Evolutionary conservation across 2,888 invertebrate genomes (phyloP).

Genomic region (Cheilosia urbana): DNA sequence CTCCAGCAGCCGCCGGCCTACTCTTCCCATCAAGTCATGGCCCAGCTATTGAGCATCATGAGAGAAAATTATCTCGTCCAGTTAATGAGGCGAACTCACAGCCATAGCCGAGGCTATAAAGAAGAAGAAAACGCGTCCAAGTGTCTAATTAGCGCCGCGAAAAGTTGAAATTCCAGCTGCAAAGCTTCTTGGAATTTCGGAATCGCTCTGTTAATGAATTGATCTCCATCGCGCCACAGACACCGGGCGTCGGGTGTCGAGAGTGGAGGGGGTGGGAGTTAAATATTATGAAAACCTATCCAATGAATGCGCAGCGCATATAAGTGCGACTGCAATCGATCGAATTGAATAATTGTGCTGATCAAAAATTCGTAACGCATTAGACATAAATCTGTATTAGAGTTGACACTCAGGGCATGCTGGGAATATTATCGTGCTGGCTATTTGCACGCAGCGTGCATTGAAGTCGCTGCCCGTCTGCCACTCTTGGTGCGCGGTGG

Average conservation of each 20-base stretch:
- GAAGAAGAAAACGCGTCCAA: slow-evolving; percentile 52
- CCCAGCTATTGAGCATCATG: background rate
- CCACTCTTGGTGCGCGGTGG: slow-evolving; percentile 6
- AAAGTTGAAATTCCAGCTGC: slow-evolving; percentile 58
- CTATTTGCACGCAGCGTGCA: slow-evolving; percentile 40
- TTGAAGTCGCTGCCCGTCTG: slow-evolving; percentile 32
- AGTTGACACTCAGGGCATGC: slow-evolving; percentile 74
- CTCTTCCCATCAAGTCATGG: background rate
- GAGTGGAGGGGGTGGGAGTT: slow-evolving; percentile 28
- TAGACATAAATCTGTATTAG: slow-evolving; percentile 76
- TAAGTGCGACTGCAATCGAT: slow-evolving; percentile 65
- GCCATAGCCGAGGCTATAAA: background rate
- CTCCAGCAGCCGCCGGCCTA: no score
- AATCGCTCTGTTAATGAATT: slow-evolving; percentile 51
- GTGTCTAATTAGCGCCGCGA: slow-evolving; percentile 66
- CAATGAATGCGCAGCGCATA: slow-evolving; percentile 68
- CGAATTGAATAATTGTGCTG: slow-evolving; percentile 73
- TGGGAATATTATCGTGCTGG: slow-evolving; percentile 56
- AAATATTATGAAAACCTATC: slow-evolving; percentile 63
- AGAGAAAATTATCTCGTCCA: slow-evolving; percentile 64
- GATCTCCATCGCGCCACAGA: slow-evolving; percentile 23
- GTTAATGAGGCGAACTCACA: slow-evolving; percentile 68
- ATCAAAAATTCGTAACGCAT: slow-evolving; percentile 75
- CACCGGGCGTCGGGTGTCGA: no score
- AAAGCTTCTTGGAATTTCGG: slow-evolving; percentile 50